Percentiles rank a stretch among this genome's conserved stretches.
Conservation (phyloP, 2,888 invertebrate genomes). For the Gastracanthus pulcherrimus region DNA sequence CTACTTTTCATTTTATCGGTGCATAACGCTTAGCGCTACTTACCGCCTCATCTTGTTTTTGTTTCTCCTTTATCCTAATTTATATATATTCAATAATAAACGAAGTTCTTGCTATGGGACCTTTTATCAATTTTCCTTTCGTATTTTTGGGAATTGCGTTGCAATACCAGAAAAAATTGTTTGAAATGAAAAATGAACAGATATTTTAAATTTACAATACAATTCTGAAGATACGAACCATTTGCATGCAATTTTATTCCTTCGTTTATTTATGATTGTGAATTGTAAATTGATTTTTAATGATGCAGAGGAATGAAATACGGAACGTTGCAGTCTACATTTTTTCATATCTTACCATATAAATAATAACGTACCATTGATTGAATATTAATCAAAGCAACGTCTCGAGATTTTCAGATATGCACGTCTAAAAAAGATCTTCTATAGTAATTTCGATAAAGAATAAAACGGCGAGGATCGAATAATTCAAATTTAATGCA, state of each 20-base stretch:
- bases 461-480: neutral
- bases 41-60: slow-evolving; percentile 10
- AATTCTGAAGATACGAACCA: slow-evolving; percentile 5
- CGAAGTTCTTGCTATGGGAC: too few relatives aligned
- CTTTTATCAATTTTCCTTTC: neutral
- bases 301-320: too few relatives aligned
- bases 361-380: neutral
- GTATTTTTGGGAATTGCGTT: slow-evolving; percentile 1
- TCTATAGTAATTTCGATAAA: neutral
- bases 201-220: neutral
- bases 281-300: too few relatives aligned
- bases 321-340: slow-evolving; percentile 7
- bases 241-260: neutral
- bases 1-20: slow-evolving; percentile 9
- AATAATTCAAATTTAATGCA: slow-evolving; percentile 20
- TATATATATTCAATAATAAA: too few relatives aligned
- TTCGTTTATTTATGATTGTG: too few relatives aligned
- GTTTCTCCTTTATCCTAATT: neutral
- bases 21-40: slow-evolving; percentile 45
- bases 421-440: slow-evolving; percentile 22
- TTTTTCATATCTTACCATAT: neutral
- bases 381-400: slow-evolving; percentile 13
- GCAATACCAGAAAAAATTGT: neutral
- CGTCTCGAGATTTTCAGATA: slow-evolving; percentile 35
- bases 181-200: neutral